Evolutionary conservation across 2,113 vertebrate species (phyloP).

Genomic region (Hylia prasina): DNA sequence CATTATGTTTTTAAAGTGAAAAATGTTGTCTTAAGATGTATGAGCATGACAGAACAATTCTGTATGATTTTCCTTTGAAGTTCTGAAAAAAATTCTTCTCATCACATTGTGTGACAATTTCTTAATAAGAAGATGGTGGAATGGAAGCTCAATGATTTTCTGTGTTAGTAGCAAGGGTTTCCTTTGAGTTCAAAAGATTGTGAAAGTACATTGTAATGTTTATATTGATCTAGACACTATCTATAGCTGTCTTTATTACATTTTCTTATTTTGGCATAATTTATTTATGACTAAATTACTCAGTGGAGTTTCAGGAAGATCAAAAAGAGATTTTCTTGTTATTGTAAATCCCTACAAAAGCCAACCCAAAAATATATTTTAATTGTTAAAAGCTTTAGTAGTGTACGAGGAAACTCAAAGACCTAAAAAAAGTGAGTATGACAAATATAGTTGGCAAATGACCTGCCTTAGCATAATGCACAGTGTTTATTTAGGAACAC

Average conservation of each 20-base stretch:
- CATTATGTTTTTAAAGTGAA: slow-evolving; percentile 35
- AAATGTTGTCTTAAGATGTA: slow-evolving; percentile 1
- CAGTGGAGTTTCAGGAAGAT: not conserved
- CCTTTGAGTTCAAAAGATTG: slow-evolving; percentile 21
- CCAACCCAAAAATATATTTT: not conserved
- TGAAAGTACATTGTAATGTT: slow-evolving; percentile 32
- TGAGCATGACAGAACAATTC: not conserved
- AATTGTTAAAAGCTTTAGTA: not conserved
- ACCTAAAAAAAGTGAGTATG: not conserved
- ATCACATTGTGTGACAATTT: slow-evolving; percentile 1
- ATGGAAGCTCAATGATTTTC: not conserved
- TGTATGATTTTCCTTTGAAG: not conserved
- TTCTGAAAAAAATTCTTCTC: not conserved
- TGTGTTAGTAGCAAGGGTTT: not conserved
- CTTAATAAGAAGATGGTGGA: not conserved
- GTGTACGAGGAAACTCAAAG: not conserved
- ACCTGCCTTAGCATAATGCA: not conserved
- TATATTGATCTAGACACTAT: slow-evolving; percentile 52
- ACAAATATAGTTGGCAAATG: not conserved
- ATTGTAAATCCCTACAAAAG: not conserved
- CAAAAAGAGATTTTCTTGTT: not conserved
- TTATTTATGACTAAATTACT: slow-evolving; percentile 49
- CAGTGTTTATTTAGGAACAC: slow-evolving; percentile 1
- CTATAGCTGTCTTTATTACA: slow-evolving; percentile 46
- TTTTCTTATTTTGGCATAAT: slow-evolving; percentile 50